A percentile compares a stretch with the other conserved stretches of the same genome.
These are phyloP conservation scores for Toxostoma redivivum DNA, from an alignment of 2,113 vertebrate species.

Conservation along the genomic window DNA sequence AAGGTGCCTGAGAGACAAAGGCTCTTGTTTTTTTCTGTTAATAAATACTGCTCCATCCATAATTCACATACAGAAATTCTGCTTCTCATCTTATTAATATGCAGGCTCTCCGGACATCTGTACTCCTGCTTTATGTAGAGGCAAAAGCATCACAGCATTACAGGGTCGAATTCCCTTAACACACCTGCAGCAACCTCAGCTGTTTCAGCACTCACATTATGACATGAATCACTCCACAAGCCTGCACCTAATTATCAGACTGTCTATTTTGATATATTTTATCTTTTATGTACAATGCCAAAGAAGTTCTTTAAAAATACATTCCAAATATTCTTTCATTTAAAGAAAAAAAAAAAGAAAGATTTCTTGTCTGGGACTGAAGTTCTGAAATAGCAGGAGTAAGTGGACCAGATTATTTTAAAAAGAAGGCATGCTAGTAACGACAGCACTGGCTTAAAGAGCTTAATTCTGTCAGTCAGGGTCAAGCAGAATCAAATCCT, in stretches of 20 bases:
- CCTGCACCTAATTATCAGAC: conserved; percentile 42
- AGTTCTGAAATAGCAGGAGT: background rate
- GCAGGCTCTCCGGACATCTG: background rate
- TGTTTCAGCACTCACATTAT: background rate
- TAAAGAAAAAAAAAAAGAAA: background rate
- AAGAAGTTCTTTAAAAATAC: conserved; percentile 16
- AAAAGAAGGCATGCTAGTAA: background rate
- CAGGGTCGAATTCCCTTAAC: background rate
- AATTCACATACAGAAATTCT: conserved; percentile 3
- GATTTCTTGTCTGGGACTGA: background rate
- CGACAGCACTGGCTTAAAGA: background rate
- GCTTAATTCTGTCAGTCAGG: background rate
- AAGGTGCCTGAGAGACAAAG: background rate
- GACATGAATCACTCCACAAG: conserved; percentile 48
- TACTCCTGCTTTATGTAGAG: background rate
- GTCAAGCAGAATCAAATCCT: conserved; percentile 40
- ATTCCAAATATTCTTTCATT: background rate
- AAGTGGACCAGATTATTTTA: background rate
- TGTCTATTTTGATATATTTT: conserved; percentile 44
- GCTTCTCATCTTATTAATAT: background rate
- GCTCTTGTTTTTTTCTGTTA: background rate
- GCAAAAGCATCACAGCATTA: background rate
- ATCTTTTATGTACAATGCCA: conserved; percentile 12
- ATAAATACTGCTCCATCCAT: background rate
- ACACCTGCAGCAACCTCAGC: conserved; percentile 51